These are phyloP conservation scores for Grallaria varia DNA, from an alignment of 2,113 vertebrate species.

Conservation along the genomic window DNA sequence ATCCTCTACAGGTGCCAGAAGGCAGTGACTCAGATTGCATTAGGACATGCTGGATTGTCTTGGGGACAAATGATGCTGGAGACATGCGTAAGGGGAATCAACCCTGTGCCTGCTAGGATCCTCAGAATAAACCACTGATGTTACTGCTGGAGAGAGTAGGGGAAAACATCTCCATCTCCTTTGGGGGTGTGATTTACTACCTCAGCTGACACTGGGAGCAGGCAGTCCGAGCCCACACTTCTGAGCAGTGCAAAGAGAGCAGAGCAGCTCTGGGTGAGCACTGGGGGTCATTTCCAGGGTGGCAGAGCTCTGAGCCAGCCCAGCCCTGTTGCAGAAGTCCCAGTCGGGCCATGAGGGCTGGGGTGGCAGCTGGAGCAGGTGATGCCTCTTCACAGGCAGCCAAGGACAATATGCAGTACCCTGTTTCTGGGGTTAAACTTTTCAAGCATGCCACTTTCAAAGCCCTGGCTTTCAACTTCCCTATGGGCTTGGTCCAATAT, in stretches of 20 bases:
- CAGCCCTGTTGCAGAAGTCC: background rate
- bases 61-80: background rate
- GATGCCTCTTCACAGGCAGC: background rate
- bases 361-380: background rate
- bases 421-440: background rate
- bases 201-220: background rate
- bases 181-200: background rate
- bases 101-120: background rate
- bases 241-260: background rate
- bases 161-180: fast-evolving
- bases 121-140: background rate
- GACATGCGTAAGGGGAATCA: fast-evolving
- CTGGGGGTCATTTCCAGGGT: fast-evolving
- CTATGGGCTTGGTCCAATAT: background rate
- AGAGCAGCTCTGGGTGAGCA: fast-evolving
- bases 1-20: background rate
- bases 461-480: background rate
- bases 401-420: fast-evolving
- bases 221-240: fast-evolving
- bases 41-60: background rate
- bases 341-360: background rate
- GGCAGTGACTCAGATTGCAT: background rate
- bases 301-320: background rate
- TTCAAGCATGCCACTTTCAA: background rate
- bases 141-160: background rate